These are phyloP conservation scores for Meiosimyza decipiens DNA, from an alignment of 2,888 invertebrate genomes.

Conservation along the genomic window DNA sequence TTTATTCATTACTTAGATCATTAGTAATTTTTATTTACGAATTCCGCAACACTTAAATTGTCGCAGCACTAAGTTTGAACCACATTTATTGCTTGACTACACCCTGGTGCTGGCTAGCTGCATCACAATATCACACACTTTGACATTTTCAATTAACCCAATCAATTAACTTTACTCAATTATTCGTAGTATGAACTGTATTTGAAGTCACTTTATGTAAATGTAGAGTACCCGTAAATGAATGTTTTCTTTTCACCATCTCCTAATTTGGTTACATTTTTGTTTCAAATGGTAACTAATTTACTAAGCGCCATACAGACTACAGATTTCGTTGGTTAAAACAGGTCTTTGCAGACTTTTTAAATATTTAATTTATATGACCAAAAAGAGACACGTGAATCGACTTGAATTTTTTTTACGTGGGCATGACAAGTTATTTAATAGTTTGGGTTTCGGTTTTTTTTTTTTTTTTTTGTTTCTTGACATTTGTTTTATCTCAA, in stretches of 20 bases:
- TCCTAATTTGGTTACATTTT: background rate
- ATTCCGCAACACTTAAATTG: no score
- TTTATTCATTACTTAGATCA: no score
- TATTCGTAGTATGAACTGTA: slow-evolving; percentile 12
- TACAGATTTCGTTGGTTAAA: slow-evolving; percentile 4
- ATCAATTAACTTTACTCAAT: slow-evolving; percentile 7
- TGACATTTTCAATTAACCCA: slow-evolving; percentile 23
- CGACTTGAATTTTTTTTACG: background rate
- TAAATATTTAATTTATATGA: slow-evolving; percentile 11
- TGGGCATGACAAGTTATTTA: background rate
- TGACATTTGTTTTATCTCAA: background rate
- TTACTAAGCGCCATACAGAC: slow-evolving; percentile 11
- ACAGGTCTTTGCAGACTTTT: background rate
- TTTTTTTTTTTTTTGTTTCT: background rate
- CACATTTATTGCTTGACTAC: no score
- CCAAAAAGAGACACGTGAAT: slow-evolving; percentile 19
- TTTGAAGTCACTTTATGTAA: no score
- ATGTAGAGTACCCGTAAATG: no score
- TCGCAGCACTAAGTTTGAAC: no score
- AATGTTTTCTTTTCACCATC: background rate
- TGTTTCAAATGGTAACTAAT: background rate
- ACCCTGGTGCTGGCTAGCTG: no score
- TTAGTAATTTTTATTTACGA: no score
- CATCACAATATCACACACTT: no score
- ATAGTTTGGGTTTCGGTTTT: background rate